Conservation (phyloP, 2,113 vertebrate genomes). For the Nothocercus julius region DNA sequence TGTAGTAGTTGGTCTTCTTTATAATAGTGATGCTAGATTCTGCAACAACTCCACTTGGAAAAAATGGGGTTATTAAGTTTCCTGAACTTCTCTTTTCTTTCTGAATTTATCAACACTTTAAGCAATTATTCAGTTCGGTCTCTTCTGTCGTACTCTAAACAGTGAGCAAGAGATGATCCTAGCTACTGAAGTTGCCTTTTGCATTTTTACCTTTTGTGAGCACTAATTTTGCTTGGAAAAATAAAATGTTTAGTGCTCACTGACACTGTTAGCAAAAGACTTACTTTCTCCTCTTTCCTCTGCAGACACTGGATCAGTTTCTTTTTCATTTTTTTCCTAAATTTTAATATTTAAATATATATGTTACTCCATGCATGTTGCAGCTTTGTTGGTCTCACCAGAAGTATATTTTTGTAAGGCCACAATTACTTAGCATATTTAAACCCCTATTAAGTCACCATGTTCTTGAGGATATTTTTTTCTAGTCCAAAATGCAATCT, state of each 20-base stretch:
- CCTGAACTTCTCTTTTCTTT: background rate
- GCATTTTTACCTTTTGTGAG: background rate
- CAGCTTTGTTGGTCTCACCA: too few species aligned
- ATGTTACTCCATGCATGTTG: too few species aligned
- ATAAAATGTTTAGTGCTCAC: background rate
- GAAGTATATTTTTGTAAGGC: too few species aligned
- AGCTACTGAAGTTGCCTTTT: background rate
- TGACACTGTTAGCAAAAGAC: background rate
- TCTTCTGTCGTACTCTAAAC: background rate
- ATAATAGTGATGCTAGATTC: background rate
- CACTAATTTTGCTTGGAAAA: background rate
- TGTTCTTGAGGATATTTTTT: too few species aligned
- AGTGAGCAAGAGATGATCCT: background rate
- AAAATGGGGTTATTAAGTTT: background rate
- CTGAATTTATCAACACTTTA: background rate
- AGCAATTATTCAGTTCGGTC: background rate
- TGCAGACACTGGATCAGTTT: background rate
- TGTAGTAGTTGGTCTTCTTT: background rate
- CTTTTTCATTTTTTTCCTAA: background rate
- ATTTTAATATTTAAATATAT: too few species aligned
- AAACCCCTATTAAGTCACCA: too few species aligned
- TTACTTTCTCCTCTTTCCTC: background rate
- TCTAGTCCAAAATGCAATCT: too few species aligned
- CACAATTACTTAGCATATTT: too few species aligned
- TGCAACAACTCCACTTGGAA: background rate